phyloP scores from a whole-genome alignment of 1,140 invertebrate species.

The Akabosia matsudoensis region DNA sequence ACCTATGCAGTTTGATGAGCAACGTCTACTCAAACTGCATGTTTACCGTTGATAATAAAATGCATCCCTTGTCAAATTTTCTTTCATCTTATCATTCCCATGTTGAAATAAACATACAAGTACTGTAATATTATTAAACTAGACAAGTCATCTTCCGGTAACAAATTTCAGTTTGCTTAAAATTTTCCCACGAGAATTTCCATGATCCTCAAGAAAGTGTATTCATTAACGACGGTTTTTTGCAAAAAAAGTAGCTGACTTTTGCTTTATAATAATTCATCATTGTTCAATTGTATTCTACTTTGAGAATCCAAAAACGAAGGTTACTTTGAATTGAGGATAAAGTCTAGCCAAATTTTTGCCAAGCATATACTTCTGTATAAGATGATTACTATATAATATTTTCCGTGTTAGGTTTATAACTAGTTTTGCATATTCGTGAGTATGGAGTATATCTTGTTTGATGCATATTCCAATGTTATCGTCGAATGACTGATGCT shows the following conservation, averaged over 20 bases:
- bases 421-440: not conserved
- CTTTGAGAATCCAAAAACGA: not conserved
- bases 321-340: constrained; percentile 23
- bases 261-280: not conserved
- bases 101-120: no score
- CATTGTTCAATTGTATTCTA: not conserved
- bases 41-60: no score
- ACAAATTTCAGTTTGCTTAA: not conserved
- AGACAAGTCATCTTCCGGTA: not conserved
- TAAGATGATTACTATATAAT: not conserved
- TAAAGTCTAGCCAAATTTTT: constrained; percentile 1
- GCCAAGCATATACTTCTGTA: not conserved
- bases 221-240: no score
- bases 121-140: no score
- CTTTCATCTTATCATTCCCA: no score
- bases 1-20: not conserved
- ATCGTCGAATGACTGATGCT: not conserved
- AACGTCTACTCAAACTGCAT: not conserved
- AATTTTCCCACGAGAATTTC: no score
- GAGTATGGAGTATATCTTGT: not conserved
- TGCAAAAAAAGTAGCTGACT: no score
- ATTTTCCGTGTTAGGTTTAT: no score
- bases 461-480: not conserved
- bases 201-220: no score
- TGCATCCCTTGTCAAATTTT: not conserved